Conservation (phyloP, 2,797 vertebrate species). For the Poeciliopsis gracilis region DNA sequence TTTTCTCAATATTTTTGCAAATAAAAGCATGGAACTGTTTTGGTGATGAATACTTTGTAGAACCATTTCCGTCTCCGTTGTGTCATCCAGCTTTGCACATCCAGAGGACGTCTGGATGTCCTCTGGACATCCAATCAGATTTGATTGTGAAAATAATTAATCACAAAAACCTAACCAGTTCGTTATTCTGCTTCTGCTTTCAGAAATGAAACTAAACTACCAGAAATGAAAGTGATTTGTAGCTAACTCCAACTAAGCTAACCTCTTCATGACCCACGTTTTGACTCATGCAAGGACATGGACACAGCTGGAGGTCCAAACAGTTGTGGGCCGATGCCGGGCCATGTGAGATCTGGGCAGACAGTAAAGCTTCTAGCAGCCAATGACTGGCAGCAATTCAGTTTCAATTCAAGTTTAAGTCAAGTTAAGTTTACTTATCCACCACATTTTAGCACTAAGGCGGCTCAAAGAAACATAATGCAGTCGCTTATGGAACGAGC, state of each 20-base stretch:
- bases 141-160: background rate
- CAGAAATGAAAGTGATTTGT: background rate
- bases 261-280: background rate
- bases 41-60: background rate
- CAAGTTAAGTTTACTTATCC: no score
- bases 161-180: background rate
- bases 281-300: background rate
- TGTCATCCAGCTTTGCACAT: background rate
- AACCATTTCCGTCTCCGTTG: background rate
- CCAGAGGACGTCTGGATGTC: no score
- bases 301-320: background rate
- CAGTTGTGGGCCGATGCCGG: background rate
- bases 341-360: background rate
- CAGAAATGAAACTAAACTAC: background rate
- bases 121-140: background rate
- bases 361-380: background rate
- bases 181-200: background rate
- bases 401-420: background rate
- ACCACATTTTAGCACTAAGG: no score
- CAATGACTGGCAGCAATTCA: background rate
- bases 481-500: no score
- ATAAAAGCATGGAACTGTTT: background rate
- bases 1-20: background rate
- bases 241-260: background rate
- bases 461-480: no score